Conservation (phyloP, 2,797 vertebrate genomes). For the Coendou prehensilis region DNA sequence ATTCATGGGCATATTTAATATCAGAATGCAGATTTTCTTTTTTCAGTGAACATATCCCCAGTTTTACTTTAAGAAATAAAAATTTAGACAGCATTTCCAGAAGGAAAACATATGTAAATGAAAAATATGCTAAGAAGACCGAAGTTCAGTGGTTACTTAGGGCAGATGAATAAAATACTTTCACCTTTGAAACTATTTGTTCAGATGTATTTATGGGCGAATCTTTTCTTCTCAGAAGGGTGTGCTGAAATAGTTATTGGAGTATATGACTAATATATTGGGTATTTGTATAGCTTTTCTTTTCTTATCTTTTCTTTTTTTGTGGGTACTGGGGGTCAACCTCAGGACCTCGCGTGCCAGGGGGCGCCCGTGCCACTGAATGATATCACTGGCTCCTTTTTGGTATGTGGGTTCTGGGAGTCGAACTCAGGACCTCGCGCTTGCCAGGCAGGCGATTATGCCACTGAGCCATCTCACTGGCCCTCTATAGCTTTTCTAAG, state of each 20-base stretch:
- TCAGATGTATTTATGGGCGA: not conserved
- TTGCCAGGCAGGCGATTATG: no score
- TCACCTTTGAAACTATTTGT: not conserved
- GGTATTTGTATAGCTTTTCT: not conserved
- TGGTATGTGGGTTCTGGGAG: no score
- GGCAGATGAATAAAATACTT: not conserved
- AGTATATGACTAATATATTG: not conserved
- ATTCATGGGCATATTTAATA: not conserved
- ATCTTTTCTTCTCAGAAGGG: not conserved
- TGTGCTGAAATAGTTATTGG: not conserved
- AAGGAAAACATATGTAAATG: not conserved
- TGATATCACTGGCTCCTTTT: no score
- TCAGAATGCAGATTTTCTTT: slow-evolving; percentile 29
- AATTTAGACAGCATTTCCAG: not conserved
- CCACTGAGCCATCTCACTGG: no score
- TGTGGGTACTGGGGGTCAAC: no score
- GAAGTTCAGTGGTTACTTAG: not conserved
- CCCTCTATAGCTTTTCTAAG: not conserved
- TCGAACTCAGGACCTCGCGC: no score
- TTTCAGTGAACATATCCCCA: not conserved
- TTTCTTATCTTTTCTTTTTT: no score
- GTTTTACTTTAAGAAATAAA: slow-evolving; percentile 36
- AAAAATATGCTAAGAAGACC: slow-evolving; percentile 5
- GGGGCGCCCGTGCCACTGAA: no score
- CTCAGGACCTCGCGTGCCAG: no score